These are phyloP conservation scores for Takifugu rubripes DNA, from an alignment of 2,797 vertebrate genomes.

Conservation along the genomic window DNA sequence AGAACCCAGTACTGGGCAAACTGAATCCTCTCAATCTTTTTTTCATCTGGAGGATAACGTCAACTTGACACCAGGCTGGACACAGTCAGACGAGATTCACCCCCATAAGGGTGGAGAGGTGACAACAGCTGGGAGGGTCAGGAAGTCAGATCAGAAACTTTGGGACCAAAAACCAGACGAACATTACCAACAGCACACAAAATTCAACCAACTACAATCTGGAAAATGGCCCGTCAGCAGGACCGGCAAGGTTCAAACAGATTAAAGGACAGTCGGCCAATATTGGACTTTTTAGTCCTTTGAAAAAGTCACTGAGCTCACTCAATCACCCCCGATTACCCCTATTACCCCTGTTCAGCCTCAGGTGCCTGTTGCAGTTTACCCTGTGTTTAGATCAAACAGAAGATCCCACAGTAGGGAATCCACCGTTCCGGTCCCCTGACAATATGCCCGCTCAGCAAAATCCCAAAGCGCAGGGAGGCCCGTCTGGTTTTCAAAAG, in stretches of 20 bases:
- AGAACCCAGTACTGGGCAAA: conserved; percentile 79
- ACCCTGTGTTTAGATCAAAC: conserved; percentile 73
- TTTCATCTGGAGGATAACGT: conserved; percentile 59
- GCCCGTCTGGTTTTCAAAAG: conserved; percentile 69
- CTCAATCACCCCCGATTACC: conserved; percentile 63
- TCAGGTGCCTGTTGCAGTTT: conserved; percentile 71
- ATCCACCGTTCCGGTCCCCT: conserved; percentile 73
- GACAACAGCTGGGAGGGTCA: neutral
- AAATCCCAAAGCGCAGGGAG: conserved; percentile 59
- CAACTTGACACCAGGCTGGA: conserved; percentile 19
- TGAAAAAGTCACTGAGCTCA: conserved; percentile 87
- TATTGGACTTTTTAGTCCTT: conserved; percentile 81
- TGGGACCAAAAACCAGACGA: conserved; percentile 22
- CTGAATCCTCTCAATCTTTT: conserved; percentile 82
- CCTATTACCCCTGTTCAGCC: conserved; percentile 61
- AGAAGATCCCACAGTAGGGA: conserved; percentile 60
- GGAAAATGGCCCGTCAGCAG: conserved; percentile 27
- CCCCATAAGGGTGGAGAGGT: conserved; percentile 14
- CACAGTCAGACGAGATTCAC: conserved; percentile 17
- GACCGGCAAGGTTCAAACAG: conserved; percentile 10
- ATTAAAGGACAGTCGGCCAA: conserved; percentile 45
- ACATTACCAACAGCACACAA: conserved; percentile 23
- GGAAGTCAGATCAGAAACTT: conserved; percentile 33
- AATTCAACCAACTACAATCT: conserved; percentile 25
- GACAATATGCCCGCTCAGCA: conserved; percentile 68